These are phyloP conservation scores for Callopanchax toddi DNA, from an alignment of 2,113 vertebrate species.

Conservation along the genomic window DNA sequence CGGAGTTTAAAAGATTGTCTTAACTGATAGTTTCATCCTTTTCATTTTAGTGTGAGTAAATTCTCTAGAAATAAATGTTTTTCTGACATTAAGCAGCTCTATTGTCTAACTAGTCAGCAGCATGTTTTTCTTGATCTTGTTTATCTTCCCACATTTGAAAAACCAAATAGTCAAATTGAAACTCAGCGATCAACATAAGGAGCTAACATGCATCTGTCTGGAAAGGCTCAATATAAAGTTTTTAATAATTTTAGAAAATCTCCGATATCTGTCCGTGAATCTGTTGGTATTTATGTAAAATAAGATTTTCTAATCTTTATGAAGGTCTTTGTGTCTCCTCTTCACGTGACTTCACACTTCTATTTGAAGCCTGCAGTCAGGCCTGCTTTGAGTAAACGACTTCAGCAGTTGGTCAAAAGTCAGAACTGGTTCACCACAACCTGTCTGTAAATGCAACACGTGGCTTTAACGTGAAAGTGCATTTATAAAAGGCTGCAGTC, in stretches of 20 bases:
- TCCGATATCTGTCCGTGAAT: too few species aligned
- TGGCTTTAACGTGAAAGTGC: constrained; percentile 8
- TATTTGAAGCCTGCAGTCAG: constrained; percentile 16
- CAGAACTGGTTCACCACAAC: constrained; percentile 4
- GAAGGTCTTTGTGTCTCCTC: not conserved
- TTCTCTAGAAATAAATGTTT: too few species aligned
- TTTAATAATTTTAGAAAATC: too few species aligned
- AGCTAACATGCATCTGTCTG: not conserved
- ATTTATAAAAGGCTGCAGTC: too few species aligned
- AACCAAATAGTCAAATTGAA: constrained; percentile 13
- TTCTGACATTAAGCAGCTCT: too few species aligned
- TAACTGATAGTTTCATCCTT: too few species aligned
- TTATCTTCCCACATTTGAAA: not conserved
- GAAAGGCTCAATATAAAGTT: not conserved
- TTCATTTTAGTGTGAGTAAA: too few species aligned
- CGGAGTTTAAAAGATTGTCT: too few species aligned
- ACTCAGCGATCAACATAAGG: not conserved
- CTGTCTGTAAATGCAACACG: not conserved
- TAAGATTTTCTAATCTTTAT: too few species aligned
- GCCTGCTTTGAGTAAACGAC: constrained; percentile 18
- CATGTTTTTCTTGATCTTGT: not conserved
- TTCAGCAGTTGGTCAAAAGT: constrained; percentile 17
- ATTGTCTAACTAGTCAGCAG: too few species aligned
- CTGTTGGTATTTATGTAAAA: too few species aligned
- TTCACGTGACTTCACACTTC: constrained; percentile 3